These are phyloP conservation scores for Microcebus griseorufus DNA, from an alignment of 2,113 vertebrate genomes.

Conservation along the genomic window DNA sequence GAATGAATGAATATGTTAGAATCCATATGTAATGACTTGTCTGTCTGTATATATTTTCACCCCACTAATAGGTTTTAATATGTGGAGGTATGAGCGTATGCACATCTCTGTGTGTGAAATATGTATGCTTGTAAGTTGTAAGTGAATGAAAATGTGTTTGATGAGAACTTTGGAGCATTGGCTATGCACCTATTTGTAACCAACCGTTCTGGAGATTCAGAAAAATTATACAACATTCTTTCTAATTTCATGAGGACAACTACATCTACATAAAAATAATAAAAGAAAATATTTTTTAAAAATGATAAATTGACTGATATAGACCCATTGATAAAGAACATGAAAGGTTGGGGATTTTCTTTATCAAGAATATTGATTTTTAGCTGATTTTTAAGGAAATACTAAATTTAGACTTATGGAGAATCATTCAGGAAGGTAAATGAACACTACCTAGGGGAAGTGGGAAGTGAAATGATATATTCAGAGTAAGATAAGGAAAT, in stretches of 20 bases:
- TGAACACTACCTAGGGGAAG: not conserved
- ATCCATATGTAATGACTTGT: not conserved
- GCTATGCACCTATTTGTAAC: not conserved
- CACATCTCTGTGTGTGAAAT: not conserved
- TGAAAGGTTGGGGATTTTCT: not conserved
- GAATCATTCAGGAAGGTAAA: not conserved
- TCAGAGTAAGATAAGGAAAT: not conserved
- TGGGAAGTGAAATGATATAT: not conserved
- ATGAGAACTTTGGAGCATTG: not conserved
- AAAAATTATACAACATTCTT: not conserved
- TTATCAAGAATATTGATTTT: not conserved
- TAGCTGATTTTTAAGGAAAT: conserved; percentile 15
- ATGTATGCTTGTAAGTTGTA: not conserved
- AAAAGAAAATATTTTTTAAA: not conserved
- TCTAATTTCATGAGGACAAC: not conserved
- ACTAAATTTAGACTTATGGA: not conserved
- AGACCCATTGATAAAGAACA: not conserved
- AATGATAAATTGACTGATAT: not conserved
- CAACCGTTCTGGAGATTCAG: not conserved
- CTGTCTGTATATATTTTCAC: not conserved
- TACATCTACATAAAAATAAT: not conserved
- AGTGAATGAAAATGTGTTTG: not conserved
- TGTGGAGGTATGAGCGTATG: not conserved
- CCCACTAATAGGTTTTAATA: not conserved
- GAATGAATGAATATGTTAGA: not conserved